These are phyloP conservation scores for Cyanoliseus patagonus DNA, from an alignment of 2,113 vertebrate species.

Conservation along the genomic window DNA sequence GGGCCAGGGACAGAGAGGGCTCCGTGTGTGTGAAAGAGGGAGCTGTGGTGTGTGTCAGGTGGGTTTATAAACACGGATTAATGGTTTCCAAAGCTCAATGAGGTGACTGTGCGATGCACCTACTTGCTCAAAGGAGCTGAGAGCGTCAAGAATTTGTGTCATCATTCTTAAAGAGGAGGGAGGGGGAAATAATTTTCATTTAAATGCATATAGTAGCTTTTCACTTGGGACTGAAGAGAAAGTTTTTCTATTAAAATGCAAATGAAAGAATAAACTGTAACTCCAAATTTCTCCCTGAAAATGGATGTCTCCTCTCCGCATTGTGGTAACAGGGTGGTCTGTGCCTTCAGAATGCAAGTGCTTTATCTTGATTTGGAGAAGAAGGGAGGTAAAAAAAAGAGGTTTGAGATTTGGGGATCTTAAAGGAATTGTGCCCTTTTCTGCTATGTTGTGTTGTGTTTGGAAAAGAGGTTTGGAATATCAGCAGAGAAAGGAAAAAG, in stretches of 20 bases:
- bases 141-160: constrained; percentile 53
- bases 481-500: neutral
- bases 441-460: neutral
- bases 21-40: neutral
- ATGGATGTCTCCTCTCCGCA: constrained; percentile 40
- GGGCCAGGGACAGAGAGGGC: neutral
- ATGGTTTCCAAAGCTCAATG: constrained; percentile 45
- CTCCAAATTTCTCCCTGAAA: constrained; percentile 72
- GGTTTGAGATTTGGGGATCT: neutral
- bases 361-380: constrained; percentile 48
- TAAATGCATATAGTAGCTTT: constrained; percentile 82
- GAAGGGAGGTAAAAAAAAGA: neutral
- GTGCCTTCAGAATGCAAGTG: neutral
- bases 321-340: constrained; percentile 36
- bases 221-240: constrained; percentile 77
- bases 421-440: neutral
- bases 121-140: neutral
- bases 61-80: constrained; percentile 30
- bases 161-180: constrained; percentile 64
- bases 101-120: neutral
- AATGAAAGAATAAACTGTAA: constrained; percentile 80
- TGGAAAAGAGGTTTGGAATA: neutral
- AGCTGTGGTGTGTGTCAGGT: neutral
- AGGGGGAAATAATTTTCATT: constrained; percentile 70
- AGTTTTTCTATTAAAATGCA: constrained; percentile 89